Conservation (phyloP, 2,113 vertebrate species). For the Montifringilla adamsi region DNA sequence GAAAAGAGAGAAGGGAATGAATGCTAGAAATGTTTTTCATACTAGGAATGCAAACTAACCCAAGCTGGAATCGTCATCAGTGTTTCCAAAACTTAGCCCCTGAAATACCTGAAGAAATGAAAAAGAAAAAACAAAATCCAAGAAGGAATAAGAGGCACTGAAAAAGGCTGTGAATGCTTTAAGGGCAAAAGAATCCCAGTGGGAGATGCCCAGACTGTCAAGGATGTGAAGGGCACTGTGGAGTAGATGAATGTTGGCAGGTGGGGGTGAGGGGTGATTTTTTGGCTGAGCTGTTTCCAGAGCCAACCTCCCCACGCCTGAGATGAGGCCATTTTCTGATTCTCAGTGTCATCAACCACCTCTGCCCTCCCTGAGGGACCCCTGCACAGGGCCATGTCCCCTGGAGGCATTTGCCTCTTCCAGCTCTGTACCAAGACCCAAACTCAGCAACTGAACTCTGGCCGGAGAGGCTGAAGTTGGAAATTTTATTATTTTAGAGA, state of each 20-base stretch:
- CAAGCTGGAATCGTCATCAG: neutral
- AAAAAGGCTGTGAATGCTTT: neutral
- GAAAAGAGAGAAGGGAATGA: neutral
- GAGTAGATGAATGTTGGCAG: accelerated
- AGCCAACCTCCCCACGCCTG: accelerated
- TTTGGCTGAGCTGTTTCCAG: neutral
- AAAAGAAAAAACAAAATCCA: neutral
- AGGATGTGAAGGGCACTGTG: neutral
- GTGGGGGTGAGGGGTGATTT: neutral
- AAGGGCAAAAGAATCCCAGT: neutral
- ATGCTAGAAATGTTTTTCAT: neutral
- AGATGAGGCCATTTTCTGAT: accelerated
- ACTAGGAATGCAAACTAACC: neutral
- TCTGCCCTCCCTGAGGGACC: neutral
- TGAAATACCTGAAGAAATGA: neutral
- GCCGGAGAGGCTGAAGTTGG: neutral
- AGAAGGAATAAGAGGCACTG: neutral
- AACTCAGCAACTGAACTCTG: accelerated
- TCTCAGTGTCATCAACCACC: neutral
- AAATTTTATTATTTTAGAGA: neutral
- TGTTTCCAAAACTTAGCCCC: neutral
- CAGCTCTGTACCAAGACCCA: neutral
- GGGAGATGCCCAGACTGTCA: neutral
- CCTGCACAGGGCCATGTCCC: accelerated
- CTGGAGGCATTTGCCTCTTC: neutral